Evolutionary conservation across 2,113 vertebrate genomes (phyloP).

Genomic region (Xenopus laevis): DNA sequence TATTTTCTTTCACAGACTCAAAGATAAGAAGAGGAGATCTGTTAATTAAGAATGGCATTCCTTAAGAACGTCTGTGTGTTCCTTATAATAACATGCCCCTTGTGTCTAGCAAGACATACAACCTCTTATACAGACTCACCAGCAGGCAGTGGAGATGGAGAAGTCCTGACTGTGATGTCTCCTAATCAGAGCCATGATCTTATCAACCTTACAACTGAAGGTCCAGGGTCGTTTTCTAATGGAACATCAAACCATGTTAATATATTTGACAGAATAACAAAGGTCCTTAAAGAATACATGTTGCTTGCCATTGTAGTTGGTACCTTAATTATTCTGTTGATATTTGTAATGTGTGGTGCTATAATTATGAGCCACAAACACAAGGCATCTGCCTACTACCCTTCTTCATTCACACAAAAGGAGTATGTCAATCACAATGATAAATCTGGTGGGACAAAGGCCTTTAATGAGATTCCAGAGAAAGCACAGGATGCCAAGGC

Average conservation of each 20-base stretch:
- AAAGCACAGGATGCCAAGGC: constrained; percentile 47
- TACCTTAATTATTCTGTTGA: constrained; percentile 80
- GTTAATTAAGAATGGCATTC: constrained; percentile 17
- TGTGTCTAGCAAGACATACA: background rate
- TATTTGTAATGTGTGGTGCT: constrained; percentile 87
- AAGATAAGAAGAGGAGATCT: background rate
- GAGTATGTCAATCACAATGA: constrained; percentile 74
- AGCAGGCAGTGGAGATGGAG: constrained; percentile 70
- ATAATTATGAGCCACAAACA: constrained; percentile 84
- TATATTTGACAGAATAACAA: constrained; percentile 75
- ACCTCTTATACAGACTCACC: constrained; percentile 50
- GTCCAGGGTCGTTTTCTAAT: constrained; percentile 62
- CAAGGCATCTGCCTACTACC: constrained; percentile 88
- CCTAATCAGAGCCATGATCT: constrained; percentile 46
- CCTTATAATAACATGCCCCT: constrained; percentile 51
- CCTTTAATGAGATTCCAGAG: constrained; percentile 70
- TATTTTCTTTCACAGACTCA: constrained; percentile 20
- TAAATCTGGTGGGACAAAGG: constrained; percentile 58
- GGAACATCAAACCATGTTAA: constrained; percentile 67
- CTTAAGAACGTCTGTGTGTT: constrained; percentile 22
- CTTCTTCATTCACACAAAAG: constrained; percentile 79
- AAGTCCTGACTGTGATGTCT: constrained; percentile 62
- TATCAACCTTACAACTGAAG: constrained; percentile 35
- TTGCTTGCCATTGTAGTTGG: constrained; percentile 86
- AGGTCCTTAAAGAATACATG: constrained; percentile 83